Percentiles rank a stretch among this genome's conserved stretches.
Conservation (phyloP, 2,113 vertebrate species). For the Echinops telfairi region DNA sequence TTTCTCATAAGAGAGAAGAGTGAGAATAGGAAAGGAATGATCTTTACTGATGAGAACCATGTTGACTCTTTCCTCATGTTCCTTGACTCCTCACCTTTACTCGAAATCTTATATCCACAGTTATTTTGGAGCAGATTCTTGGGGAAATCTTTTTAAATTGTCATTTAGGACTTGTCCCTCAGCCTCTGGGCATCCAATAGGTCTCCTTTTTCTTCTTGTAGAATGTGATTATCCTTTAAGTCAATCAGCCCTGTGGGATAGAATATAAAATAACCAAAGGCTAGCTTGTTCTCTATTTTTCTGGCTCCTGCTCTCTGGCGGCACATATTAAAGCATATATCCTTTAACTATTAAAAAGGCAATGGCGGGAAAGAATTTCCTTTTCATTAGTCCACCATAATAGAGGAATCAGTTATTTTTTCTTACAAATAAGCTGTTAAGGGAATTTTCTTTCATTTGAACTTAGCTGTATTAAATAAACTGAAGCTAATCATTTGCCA, state of each 20-base stretch:
- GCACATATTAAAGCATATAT: background rate
- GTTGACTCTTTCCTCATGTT: background rate
- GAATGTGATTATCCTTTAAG: no score
- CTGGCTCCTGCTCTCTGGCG: background rate
- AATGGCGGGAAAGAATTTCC: background rate
- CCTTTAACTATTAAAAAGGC: background rate
- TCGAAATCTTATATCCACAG: background rate
- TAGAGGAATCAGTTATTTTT: background rate
- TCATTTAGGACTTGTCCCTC: background rate
- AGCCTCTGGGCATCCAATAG: background rate
- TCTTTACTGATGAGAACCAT: background rate
- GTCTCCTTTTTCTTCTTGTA: background rate
- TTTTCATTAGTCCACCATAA: background rate
- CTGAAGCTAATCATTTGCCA: background rate
- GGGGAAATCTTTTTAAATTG: background rate
- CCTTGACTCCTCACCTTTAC: fast-evolving
- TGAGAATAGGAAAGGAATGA: background rate
- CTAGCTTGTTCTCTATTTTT: background rate
- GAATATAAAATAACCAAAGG: background rate
- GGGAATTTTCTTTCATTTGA: background rate
- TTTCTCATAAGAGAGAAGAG: background rate
- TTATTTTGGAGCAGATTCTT: background rate
- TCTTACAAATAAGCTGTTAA: background rate
- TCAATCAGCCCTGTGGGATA: background rate
- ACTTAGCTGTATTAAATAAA: background rate